Base-by-base conservation (phyloP, 2,797 vertebrate genomes). In the Phalanger gymnotis region DNA sequence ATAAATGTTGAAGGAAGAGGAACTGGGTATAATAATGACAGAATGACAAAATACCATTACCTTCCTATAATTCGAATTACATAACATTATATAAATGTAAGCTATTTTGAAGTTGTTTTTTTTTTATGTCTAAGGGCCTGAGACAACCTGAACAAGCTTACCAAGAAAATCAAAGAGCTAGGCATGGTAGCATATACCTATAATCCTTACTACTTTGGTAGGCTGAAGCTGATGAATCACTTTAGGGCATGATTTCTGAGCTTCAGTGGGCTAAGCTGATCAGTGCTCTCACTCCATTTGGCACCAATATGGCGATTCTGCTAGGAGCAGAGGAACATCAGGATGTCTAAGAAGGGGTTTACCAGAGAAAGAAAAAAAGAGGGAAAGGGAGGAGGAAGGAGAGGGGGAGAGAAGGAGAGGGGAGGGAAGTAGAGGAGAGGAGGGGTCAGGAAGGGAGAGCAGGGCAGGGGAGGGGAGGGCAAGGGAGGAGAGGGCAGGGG, bases 41-140 rank as follows among this genome's bases (percentile, higher is more conserved):
- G 58, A 93, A 66, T 73, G 92, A 90, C 61, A 93, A 89, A 66
- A 56, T 92, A 54, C 53, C 93, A 54, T 52, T 54, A 27, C 92
- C 95, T 92, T 55, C 40, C 96, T 92, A 31, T 55, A 52, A n/a
- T 34, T 22, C 57, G 10, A 0, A 40, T 25, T 81, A 73, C 7
- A 81, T 13, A 81, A 47, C n/a, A 47, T 81, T 47, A 47, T 81
- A 47, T 25, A 92, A 90, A 94, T 12, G 55, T 51, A 9, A 1
- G 34, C 12, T 31, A 5, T 57, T 53, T 40, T 40, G n/a, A 81
- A 25, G 19, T 81, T n/a, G n/a, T n/a, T n/a, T n/a, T n/a, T n/a
- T 81, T 81, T 81, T 47, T n/a, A 81, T 81, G 2, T 81, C 66
- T 73, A 40, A 25, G 6, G 7, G 22, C n/a, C 66, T 81, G n/a